These are phyloP conservation scores for Conistra vaccinii DNA, from an alignment of 2,888 invertebrate genomes.

Conservation along the genomic window DNA sequence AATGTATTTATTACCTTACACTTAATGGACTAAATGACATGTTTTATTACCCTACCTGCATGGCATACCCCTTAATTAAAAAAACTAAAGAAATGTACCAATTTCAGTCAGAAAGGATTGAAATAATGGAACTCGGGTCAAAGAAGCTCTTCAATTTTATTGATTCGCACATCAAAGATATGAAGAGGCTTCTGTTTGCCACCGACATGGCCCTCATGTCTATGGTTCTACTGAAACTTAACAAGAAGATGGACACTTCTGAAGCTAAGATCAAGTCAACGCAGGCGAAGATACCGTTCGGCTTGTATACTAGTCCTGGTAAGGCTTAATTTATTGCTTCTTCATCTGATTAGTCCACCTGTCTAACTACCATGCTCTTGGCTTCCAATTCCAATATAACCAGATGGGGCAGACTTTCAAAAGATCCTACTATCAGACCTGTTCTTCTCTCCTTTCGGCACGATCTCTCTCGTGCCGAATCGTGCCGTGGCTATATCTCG, in stretches of 20 bases:
- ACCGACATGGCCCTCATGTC: constrained; percentile 87
- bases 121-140: constrained; percentile 78
- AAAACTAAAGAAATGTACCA: not conserved
- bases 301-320: constrained; percentile 87
- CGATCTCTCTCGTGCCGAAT: not conserved
- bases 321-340: constrained; percentile 10
- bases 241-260: constrained; percentile 88
- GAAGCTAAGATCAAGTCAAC: constrained; percentile 85
- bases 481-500: not conserved
- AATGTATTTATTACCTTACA: not conserved
- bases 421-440: not conserved
- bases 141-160: constrained; percentile 82
- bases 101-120: constrained; percentile 80
- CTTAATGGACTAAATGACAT: not conserved
- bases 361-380: not conserved
- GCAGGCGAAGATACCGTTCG: constrained; percentile 87
- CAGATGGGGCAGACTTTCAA: not conserved
- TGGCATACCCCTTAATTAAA: not conserved
- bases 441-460: not conserved
- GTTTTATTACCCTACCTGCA: not conserved
- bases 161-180: constrained; percentile 83
- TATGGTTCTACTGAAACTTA: constrained; percentile 85
- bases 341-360: not conserved
- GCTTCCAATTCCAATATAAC: not conserved
- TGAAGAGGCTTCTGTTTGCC: constrained; percentile 84